These are phyloP conservation scores for Acestrorhynchus altus DNA, from an alignment of 2,797 vertebrate genomes.

Conservation along the genomic window DNA sequence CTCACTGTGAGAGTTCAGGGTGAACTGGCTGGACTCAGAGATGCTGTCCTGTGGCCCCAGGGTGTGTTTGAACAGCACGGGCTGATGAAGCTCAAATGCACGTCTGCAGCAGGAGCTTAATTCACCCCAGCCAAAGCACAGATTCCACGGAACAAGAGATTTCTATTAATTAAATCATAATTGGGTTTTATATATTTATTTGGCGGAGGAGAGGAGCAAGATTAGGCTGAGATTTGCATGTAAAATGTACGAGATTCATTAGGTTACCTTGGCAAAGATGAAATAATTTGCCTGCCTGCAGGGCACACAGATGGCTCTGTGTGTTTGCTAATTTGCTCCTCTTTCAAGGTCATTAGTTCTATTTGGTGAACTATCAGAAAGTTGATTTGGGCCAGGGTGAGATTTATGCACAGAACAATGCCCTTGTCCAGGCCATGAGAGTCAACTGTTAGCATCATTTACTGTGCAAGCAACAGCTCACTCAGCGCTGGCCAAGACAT, in stretches of 20 bases:
- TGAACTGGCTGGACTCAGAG: slow-evolving; percentile 53
- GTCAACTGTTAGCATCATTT: slow-evolving; percentile 49
- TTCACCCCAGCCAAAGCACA: slow-evolving; percentile 74
- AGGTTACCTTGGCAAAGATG: slow-evolving; percentile 84
- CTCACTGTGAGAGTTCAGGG: slow-evolving; percentile 16
- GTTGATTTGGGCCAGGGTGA: slow-evolving; percentile 80
- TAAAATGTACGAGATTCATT: slow-evolving; percentile 85
- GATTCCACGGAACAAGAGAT: slow-evolving; percentile 79
- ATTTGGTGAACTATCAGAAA: slow-evolving; percentile 83
- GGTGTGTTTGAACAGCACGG: slow-evolving; percentile 72
- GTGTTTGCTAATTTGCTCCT: slow-evolving; percentile 85
- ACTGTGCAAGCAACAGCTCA: slow-evolving; percentile 19
- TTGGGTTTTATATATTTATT: slow-evolving; percentile 88
- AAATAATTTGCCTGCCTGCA: slow-evolving; percentile 81
- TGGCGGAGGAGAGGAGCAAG: slow-evolving; percentile 76
- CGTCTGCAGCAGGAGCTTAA: slow-evolving; percentile 69
- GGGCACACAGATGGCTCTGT: slow-evolving; percentile 86
- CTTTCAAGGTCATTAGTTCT: slow-evolving; percentile 87
- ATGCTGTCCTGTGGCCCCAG: slow-evolving; percentile 68
- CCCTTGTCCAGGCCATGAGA: slow-evolving; percentile 35
- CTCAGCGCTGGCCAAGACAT: not conserved
- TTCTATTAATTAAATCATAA: slow-evolving; percentile 87
- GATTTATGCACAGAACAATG: slow-evolving; percentile 65
- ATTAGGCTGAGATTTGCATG: slow-evolving; percentile 85
- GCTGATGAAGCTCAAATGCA: slow-evolving; percentile 71